Evolutionary conservation across 2,888 invertebrate species (phyloP), one percentile per base, ranked within the genome.

Genomic region (Hemistola chrysoprasaria): DNA sequence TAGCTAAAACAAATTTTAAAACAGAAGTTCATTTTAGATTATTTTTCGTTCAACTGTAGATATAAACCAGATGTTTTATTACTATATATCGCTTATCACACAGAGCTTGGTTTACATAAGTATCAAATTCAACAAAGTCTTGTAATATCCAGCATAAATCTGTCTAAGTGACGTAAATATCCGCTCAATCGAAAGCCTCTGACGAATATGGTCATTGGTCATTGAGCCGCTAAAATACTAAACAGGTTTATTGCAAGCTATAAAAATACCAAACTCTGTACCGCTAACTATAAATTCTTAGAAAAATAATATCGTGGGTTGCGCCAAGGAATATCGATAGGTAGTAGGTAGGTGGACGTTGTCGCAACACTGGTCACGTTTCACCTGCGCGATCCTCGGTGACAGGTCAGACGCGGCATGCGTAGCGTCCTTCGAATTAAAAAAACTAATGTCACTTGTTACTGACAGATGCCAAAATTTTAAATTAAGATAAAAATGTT

Each of bases 361-460:
- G 58, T 56, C 55, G 52, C 65, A 62, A 62, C 65, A 63, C 71
- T 62, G 47, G 61, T 61, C 64, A 68, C 62, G 61, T 65, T 60
- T 54, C 47, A 29, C 37, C 32, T 43, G 45, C 42, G 45, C 29
- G 40, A 50, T 47, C 46, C 49, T 50, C 52, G 47, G 55, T 55
- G 56, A 59, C 65, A 60, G 58, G 48, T 58, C 54, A 36, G 8
- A 33, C 30, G 9, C 26, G 24, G 11, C 28, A 32, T 21, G 28
- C 8, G 6, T 28, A 10, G 26, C 25, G 30, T 31, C 35, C 35
- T 40, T 34, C 22, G 16, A 35, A 26, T 11, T 33, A 35, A 30
- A 34, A 40, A 30, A 2, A 23, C n/a, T n/a, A n/a, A 4, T 16
- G 16, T 16, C 16, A 16, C 16, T 16, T 16, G 16, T 4, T 4